phyloP scores from a whole-genome alignment of 2,113 vertebrate species.

The Rafetus swinhoei region DNA sequence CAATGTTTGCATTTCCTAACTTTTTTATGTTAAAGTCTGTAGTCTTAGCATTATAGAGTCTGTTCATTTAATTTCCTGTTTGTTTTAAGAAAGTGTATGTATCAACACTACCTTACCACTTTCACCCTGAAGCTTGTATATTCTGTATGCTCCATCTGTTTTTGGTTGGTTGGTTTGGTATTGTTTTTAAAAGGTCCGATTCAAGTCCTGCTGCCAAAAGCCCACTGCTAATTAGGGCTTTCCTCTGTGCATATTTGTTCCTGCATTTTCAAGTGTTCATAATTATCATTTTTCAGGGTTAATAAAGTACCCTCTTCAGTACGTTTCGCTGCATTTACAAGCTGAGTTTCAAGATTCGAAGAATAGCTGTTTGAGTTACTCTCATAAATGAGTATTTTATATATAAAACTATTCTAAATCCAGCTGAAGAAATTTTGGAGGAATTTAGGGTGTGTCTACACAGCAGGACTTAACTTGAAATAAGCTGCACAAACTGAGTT shows the following conservation, averaged over 20 bases:
- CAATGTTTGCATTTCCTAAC: slow-evolving; percentile 64
- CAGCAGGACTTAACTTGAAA: too few relatives aligned
- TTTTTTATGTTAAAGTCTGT: neutral
- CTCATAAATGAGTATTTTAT: fast-evolving
- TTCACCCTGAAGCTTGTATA: neutral
- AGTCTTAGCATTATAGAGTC: slow-evolving; percentile 1
- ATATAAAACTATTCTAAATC: neutral
- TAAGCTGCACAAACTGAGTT: too few relatives aligned
- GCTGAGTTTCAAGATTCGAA: slow-evolving; percentile 15
- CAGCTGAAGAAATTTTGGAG: neutral
- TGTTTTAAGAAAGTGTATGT: neutral
- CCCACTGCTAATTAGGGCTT: neutral
- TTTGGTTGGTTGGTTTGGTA: neutral
- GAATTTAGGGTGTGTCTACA: neutral
- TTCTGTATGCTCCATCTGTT: neutral
- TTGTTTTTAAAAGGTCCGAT: neutral
- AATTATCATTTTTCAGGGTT: too few relatives aligned
- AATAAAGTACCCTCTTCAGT: neutral
- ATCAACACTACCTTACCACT: slow-evolving; percentile 1
- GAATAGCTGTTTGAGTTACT: slow-evolving; percentile 13
- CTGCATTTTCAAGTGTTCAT: neutral
- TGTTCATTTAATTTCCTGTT: neutral
- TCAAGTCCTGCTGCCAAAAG: neutral
- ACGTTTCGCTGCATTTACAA: slow-evolving; percentile 22
- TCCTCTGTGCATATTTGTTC: neutral